Conservation (phyloP, 2,888 invertebrate species). For the Latrodectus elegans region DNA sequence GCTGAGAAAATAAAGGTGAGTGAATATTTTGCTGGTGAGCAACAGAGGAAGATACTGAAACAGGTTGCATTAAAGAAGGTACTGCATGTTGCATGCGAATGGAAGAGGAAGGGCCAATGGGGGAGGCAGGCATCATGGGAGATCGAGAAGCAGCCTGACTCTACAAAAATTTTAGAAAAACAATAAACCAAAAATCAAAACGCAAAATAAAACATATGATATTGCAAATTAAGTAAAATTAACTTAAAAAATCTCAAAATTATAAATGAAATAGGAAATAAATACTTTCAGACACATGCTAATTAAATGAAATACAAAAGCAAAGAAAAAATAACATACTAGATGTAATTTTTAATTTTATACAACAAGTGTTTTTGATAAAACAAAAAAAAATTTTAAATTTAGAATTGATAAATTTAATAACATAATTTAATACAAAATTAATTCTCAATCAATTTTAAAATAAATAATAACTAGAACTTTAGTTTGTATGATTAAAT, state of each 20-base stretch:
- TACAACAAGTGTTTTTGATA: too few species aligned
- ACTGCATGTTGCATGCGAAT: conserved; percentile 75
- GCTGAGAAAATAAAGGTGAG: conserved; percentile 49
- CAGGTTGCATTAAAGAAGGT: conserved; percentile 76
- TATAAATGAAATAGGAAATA: not conserved
- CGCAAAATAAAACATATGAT: not conserved
- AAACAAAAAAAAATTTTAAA: too few species aligned
- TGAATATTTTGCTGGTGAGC: conserved; percentile 73
- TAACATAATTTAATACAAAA: too few species aligned
- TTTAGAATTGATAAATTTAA: too few species aligned
- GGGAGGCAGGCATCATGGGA: conserved; percentile 71
- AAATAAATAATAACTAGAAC: too few species aligned
- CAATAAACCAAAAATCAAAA: not conserved
- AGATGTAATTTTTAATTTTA: too few species aligned
- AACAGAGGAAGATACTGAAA: conserved; percentile 76
- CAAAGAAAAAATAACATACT: too few species aligned
- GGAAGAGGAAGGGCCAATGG: conserved; percentile 71
- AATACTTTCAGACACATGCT: not conserved
- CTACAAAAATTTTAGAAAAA: conserved; percentile 35
- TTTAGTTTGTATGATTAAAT: too few species aligned
- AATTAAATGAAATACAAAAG: not conserved
- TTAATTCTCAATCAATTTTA: too few species aligned
- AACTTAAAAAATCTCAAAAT: not conserved
- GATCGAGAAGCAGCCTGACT: conserved; percentile 72
- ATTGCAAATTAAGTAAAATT: not conserved